Evolutionary conservation across 2,797 vertebrate genomes (phyloP).

Genomic region (Tenualosa ilisha): DNA sequence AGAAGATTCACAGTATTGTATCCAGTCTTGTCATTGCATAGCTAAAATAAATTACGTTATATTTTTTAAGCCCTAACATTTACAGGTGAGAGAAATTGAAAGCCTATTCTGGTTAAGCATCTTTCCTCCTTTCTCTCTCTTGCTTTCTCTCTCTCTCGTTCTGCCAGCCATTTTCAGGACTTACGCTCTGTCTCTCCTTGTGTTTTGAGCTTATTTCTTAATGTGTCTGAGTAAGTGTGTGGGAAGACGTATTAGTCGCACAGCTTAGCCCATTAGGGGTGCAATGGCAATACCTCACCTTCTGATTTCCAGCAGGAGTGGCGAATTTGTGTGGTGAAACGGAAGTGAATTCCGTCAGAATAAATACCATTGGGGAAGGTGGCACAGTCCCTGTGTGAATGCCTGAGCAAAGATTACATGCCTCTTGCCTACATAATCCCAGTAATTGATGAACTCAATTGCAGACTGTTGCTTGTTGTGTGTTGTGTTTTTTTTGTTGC

Average conservation of each 20-base stretch:
- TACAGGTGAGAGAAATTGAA: background rate
- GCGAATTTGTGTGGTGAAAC: constrained; percentile 72
- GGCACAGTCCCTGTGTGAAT: constrained; percentile 75
- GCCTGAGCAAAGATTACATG: constrained; percentile 79
- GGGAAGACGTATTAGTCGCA: constrained; percentile 76
- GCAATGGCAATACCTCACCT: constrained; percentile 75
- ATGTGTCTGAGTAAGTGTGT: constrained; percentile 57
- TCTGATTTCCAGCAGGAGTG: constrained; percentile 77
- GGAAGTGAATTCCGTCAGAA: constrained; percentile 79
- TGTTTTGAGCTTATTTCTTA: constrained; percentile 64
- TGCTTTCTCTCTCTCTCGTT: background rate
- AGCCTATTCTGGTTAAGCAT: background rate
- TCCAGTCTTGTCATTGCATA: background rate
- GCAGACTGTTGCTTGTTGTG: constrained; percentile 43
- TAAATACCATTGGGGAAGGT: constrained; percentile 76
- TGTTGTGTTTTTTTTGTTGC: constrained; percentile 62
- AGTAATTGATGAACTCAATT: constrained; percentile 80
- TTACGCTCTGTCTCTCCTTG: constrained; percentile 49
- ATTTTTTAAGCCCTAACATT: background rate
- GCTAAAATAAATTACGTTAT: background rate
- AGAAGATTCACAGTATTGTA: background rate
- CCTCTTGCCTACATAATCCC: constrained; percentile 76
- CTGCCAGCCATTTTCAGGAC: constrained; percentile 41
- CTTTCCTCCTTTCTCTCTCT: background rate
- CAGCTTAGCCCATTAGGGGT: constrained; percentile 74